Percentiles rank a stretch among this genome's conserved stretches.
These are phyloP conservation scores for Clistopyga incitator DNA, from an alignment of 2,888 invertebrate species.

Conservation along the genomic window DNA sequence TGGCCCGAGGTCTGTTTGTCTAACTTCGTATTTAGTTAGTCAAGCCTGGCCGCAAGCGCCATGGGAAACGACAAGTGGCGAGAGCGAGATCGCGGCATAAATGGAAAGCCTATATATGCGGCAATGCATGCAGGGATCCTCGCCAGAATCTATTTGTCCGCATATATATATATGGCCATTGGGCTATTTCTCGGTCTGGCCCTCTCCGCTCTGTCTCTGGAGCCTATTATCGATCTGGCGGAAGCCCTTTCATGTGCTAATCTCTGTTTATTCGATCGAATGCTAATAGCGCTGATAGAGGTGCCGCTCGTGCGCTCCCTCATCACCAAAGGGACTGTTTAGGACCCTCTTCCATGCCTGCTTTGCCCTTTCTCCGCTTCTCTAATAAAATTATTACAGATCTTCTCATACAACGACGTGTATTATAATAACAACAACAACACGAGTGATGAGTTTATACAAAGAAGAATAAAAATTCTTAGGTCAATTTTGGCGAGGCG, in stretches of 20 bases:
- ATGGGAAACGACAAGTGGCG: constrained; percentile 83
- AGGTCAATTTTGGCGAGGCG: constrained; percentile 7
- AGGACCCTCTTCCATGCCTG: constrained; percentile 26
- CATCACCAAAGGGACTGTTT: constrained; percentile 54
- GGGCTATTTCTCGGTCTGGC: constrained; percentile 54
- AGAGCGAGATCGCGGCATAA: constrained; percentile 61
- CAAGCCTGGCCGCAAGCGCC: constrained; percentile 82
- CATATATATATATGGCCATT: constrained; percentile 25
- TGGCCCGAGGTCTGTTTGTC: constrained; percentile 80
- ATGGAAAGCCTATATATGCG: constrained; percentile 36
- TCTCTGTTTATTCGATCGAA: constrained; percentile 82
- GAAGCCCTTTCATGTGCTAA: constrained; percentile 81
- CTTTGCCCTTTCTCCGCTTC: constrained; percentile 40
- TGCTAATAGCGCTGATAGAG: constrained; percentile 70
- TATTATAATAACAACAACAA: constrained; percentile 1
- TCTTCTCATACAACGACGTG: constrained; percentile 38
- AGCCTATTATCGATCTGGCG: constrained; percentile 68
- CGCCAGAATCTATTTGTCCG: constrained; percentile 43
- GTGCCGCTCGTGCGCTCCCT: constrained; percentile 54
- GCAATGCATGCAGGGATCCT: constrained; percentile 35
- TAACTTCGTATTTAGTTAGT: constrained; percentile 84
- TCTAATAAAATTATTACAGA: constrained; percentile 64
- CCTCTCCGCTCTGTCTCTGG: constrained; percentile 47
- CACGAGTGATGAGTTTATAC: background rate
- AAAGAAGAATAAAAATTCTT: constrained; percentile 5